A percentile compares a stretch with the other conserved stretches of the same genome.
These are phyloP conservation scores for Pedetes capensis DNA, from an alignment of 2,113 vertebrate genomes.

Conservation along the genomic window DNA sequence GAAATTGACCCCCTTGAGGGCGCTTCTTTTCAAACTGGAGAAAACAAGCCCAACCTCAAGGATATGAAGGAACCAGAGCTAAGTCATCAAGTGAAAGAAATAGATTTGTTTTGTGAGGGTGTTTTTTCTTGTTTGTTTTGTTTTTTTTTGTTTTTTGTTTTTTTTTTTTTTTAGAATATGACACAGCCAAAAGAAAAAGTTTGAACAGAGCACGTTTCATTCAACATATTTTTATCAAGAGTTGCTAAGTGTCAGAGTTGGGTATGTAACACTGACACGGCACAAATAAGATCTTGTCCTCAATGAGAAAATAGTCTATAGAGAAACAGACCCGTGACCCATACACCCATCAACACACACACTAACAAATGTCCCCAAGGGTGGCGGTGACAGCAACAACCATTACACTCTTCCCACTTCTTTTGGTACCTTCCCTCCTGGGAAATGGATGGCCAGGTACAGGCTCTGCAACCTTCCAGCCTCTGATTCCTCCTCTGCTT, in stretches of 20 bases:
- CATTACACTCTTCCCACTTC: fast-evolving
- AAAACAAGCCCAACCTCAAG: not conserved
- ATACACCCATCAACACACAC: not conserved
- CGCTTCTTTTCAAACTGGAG: not conserved
- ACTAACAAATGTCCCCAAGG: not conserved
- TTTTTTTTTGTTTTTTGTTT: too few relatives aligned
- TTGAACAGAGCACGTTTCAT: not conserved
- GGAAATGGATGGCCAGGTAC: not conserved
- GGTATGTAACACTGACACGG: not conserved
- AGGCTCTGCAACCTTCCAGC: not conserved
- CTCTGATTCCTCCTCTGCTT: not conserved
- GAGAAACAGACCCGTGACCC: not conserved
- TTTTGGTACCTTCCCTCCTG: not conserved
- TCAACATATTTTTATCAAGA: not conserved
- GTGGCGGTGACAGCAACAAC: not conserved
- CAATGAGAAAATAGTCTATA: not conserved
- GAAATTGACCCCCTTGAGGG: not conserved
- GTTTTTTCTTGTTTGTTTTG: too few relatives aligned
- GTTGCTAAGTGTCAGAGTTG: not conserved
- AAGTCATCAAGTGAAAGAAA: not conserved
- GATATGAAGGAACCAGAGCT: not conserved
- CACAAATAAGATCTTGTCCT: not conserved
- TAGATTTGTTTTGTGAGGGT: not conserved
- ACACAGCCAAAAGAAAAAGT: not conserved
- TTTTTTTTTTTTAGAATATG: not conserved